These are phyloP conservation scores for Noctua comes DNA, from an alignment of 2,888 invertebrate genomes.

Conservation along the genomic window DNA sequence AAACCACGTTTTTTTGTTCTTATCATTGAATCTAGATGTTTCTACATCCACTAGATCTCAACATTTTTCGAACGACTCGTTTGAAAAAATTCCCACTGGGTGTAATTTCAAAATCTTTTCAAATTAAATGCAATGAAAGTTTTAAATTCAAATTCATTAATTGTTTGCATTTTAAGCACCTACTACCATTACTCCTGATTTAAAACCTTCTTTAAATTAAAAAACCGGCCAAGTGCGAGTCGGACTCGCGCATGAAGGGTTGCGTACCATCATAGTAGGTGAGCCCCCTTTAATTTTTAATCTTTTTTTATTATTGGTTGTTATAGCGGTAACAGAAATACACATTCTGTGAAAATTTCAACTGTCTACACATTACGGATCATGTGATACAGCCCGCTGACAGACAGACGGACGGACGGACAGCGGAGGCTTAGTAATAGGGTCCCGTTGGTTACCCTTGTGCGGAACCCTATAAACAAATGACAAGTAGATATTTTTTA, in stretches of 20 bases:
- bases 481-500: slow-evolving; percentile 4
- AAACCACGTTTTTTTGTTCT: background rate
- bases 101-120: background rate
- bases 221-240: background rate
- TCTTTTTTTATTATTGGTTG: too few relatives aligned
- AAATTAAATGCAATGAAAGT: slow-evolving; percentile 40
- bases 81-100: background rate
- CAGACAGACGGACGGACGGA: too few relatives aligned
- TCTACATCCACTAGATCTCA: background rate
- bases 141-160: background rate
- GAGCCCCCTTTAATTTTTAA: too few relatives aligned
- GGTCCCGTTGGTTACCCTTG: too few relatives aligned
- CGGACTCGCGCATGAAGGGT: too few relatives aligned
- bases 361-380: too few relatives aligned
- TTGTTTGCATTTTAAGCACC: slow-evolving; percentile 23
- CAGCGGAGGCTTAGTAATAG: too few relatives aligned
- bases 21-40: background rate
- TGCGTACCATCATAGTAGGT: too few relatives aligned
- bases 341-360: too few relatives aligned
- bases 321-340: too few relatives aligned
- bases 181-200: slow-evolving; percentile 11
- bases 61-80: background rate
- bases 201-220: background rate
- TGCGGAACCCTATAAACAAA: background rate
- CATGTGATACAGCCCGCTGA: too few relatives aligned